Evolutionary conservation across 2,113 vertebrate species (phyloP).

Genomic region (Melanerpes aurifrons): DNA sequence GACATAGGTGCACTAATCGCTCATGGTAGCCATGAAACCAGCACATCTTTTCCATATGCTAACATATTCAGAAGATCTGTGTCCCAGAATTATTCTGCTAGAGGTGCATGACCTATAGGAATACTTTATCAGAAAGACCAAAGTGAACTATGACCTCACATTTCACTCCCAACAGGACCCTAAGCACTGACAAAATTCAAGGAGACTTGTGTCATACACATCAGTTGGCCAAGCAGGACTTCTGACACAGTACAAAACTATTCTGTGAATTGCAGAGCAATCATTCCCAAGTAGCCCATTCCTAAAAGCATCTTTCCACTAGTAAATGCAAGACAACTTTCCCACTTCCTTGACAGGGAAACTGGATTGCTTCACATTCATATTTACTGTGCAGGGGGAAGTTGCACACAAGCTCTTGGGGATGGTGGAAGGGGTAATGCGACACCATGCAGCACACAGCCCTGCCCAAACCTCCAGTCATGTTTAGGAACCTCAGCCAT

Average conservation of each 20-base stretch:
- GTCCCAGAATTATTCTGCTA: not conserved
- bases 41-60: not conserved
- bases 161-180: not conserved
- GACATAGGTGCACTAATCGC: constrained; percentile 37
- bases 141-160: not conserved
- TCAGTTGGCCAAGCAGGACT: not conserved
- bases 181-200: not conserved
- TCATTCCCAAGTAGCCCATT: not conserved
- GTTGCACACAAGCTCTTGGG: not conserved
- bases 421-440: not conserved
- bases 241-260: not conserved
- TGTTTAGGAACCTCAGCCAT: not conserved
- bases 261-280: not conserved
- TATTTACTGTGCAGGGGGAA: not conserved
- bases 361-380: not conserved
- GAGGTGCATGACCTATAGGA: not conserved
- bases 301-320: not conserved
- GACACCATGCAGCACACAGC: not conserved
- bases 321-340: not conserved
- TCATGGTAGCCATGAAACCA: not conserved
- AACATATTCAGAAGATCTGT: not conserved
- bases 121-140: constrained; percentile 12
- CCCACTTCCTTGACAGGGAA: not conserved
- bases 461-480: not conserved
- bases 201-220: not conserved